Conservation (phyloP, 2,797 vertebrate species). For the Lutjanus argentimaculatus region DNA sequence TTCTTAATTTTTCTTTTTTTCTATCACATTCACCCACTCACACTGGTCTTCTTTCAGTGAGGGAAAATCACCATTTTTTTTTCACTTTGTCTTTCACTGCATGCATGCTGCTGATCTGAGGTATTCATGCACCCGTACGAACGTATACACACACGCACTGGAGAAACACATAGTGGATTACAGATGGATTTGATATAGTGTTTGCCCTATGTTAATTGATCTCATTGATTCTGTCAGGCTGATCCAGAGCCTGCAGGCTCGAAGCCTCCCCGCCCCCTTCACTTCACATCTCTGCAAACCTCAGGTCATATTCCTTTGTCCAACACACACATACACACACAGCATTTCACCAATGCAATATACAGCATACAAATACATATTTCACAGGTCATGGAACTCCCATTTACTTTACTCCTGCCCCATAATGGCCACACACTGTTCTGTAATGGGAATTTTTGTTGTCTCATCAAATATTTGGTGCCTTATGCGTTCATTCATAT, state of each 20-base stretch:
- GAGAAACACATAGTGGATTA: constrained; percentile 61
- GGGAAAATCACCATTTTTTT: constrained; percentile 11
- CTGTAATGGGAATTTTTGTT: constrained; percentile 60
- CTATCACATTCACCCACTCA: constrained; percentile 12
- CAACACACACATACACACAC: constrained; percentile 18
- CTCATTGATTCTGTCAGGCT: constrained; percentile 74
- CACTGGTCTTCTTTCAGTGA: neutral
- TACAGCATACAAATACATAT: constrained; percentile 48
- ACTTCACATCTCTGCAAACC: constrained; percentile 12
- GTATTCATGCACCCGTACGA: neutral
- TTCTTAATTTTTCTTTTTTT: neutral
- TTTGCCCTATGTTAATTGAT: constrained; percentile 75
- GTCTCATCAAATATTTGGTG: constrained; percentile 56
- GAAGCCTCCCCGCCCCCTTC: neutral
- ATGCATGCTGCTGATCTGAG: constrained; percentile 13
- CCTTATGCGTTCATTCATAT: constrained; percentile 50
- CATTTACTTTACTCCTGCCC: constrained; percentile 50
- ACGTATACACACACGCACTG: constrained; percentile 10
- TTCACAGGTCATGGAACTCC: constrained; percentile 62
- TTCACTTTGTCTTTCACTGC: constrained; percentile 18
- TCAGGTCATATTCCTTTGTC: constrained; percentile 25
- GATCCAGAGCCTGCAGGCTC: constrained; percentile 58
- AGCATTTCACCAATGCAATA: constrained; percentile 9
- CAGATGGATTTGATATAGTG: constrained; percentile 73
- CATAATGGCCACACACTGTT: constrained; percentile 61